Evolutionary conservation across 2,113 vertebrate species (phyloP).

Genomic region (Bubo blakistoni): DNA sequence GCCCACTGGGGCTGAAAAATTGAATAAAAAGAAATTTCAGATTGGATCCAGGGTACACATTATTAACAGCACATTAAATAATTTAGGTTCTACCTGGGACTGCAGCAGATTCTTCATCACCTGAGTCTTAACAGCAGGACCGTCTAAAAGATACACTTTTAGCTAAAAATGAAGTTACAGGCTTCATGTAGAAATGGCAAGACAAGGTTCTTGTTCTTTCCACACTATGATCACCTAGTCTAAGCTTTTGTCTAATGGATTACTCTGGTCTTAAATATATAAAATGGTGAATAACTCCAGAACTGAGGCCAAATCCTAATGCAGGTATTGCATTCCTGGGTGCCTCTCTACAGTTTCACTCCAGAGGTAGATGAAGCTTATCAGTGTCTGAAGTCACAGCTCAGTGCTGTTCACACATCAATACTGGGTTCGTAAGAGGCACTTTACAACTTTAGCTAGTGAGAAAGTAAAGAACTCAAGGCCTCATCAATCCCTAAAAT

Average conservation of each 20-base stretch:
- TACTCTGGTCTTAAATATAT: background rate
- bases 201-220: background rate
- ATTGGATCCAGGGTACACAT: background rate
- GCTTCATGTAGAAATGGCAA: background rate
- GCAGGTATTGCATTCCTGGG: background rate
- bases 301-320: background rate
- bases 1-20: background rate
- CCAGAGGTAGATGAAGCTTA: background rate
- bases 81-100: background rate
- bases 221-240: background rate
- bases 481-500: background rate
- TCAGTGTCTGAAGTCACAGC: background rate
- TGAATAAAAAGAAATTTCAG: background rate
- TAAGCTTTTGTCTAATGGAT: background rate
- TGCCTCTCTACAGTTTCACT: background rate
- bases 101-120: background rate
- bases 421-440: rapidly evolving
- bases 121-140: background rate
- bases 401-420: background rate
- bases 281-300: background rate
- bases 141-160: background rate
- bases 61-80: background rate
- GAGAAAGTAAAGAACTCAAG: background rate
- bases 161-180: background rate
- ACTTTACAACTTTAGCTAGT: background rate